These are phyloP conservation scores for Atta colombica DNA, from an alignment of 1,140 invertebrate species.

Conservation along the genomic window DNA sequence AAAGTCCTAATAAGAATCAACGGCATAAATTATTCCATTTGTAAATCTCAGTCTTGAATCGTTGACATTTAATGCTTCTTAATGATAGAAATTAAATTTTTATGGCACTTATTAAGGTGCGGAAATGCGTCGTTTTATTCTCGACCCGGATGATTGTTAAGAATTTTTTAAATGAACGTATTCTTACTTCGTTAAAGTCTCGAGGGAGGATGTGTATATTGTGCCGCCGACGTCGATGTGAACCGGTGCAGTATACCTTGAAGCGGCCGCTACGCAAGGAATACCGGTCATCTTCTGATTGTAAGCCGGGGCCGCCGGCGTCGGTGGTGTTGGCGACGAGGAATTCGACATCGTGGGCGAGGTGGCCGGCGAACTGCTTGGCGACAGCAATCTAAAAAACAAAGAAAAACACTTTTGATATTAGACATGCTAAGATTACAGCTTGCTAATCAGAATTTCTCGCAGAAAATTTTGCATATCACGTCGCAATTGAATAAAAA, in stretches of 20 bases:
- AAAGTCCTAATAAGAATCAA: background rate
- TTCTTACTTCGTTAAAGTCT: conserved; percentile 97
- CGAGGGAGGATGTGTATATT: conserved; percentile 98
- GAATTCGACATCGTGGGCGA: conserved; percentile 90
- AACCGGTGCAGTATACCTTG: conserved; percentile 97
- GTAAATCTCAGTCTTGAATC: background rate
- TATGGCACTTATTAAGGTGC: background rate
- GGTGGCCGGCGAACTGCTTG: conserved; percentile 89
- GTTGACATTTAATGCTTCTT: background rate
- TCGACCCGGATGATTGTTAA: background rate
- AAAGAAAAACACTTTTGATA: conserved; percentile 72
- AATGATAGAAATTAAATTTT: background rate
- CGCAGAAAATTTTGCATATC: background rate
- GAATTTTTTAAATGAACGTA: background rate
- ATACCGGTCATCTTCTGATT: conserved; percentile 93
- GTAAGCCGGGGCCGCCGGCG: conserved; percentile 86
- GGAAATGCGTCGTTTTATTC: conserved; percentile 1
- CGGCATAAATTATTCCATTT: background rate
- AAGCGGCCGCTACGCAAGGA: conserved; percentile 96
- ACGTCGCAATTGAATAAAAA: background rate
- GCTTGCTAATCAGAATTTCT: background rate
- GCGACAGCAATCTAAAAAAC: conserved; percentile 88
- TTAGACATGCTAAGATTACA: conserved; percentile 55
- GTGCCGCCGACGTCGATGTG: conserved; percentile 99
- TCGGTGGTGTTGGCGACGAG: conserved; percentile 89